Percentiles rank a stretch among this genome's conserved stretches.
phyloP scores from a whole-genome alignment of 2,888 invertebrate genomes.

The Diogma glabrata region DNA sequence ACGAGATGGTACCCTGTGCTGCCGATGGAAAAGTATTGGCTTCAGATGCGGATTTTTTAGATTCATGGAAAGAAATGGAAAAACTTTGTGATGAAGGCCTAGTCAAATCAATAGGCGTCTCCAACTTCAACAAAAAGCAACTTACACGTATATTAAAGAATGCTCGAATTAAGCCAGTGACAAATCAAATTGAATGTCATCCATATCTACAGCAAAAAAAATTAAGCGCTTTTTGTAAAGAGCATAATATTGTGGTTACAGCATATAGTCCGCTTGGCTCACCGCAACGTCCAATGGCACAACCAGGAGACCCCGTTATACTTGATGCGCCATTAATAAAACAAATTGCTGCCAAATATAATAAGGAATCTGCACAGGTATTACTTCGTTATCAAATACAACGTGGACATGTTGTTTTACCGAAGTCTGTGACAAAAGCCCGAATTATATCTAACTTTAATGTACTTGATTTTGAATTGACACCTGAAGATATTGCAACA shows the following conservation, averaged over 20 bases:
- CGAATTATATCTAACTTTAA: constrained; percentile 39
- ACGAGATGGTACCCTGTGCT: constrained; percentile 49
- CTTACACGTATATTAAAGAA: constrained; percentile 46
- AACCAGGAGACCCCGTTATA: constrained; percentile 41
- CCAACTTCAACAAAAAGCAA: constrained; percentile 65
- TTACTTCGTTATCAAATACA: constrained; percentile 50
- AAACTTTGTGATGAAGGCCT: constrained; percentile 47
- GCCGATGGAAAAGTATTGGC: constrained; percentile 40
- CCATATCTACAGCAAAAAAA: constrained; percentile 54
- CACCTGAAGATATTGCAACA: constrained; percentile 40
- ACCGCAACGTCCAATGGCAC: constrained; percentile 58
- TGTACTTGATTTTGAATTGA: constrained; percentile 41
- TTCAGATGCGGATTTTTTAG: constrained; percentile 50
- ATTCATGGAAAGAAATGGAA: constrained; percentile 61
- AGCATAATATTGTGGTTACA: constrained; percentile 50
- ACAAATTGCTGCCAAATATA: constrained; percentile 50
- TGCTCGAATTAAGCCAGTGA: constrained; percentile 46
- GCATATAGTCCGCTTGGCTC: constrained; percentile 73
- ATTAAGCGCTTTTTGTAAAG: constrained; percentile 52
- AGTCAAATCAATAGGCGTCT: constrained; percentile 56
- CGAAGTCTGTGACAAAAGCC: constrained; percentile 38
- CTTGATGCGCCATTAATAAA: constrained; percentile 40
- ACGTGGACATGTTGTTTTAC: too few relatives aligned
- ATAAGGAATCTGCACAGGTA: constrained; percentile 57
- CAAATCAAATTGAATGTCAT: constrained; percentile 51